These are phyloP conservation scores for Callipepla californica DNA, from an alignment of 2,113 vertebrate genomes.

Conservation along the genomic window DNA sequence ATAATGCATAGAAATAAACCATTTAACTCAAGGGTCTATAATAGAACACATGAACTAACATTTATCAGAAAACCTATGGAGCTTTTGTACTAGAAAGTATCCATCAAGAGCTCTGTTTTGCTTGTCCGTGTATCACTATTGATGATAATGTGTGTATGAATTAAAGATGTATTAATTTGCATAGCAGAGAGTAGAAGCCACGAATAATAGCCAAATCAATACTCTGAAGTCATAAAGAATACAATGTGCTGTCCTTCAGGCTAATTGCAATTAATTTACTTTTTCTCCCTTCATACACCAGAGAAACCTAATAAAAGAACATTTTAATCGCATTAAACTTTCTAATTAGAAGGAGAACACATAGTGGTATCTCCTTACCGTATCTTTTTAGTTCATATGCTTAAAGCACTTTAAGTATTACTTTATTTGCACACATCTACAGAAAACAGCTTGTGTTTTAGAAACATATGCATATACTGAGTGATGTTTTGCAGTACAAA, in stretches of 20 bases:
- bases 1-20: not conserved
- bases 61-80: not conserved
- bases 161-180: conserved; percentile 61
- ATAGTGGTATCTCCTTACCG: not conserved
- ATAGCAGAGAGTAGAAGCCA: conserved; percentile 29
- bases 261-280: conserved; percentile 55
- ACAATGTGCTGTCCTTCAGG: conserved; percentile 20
- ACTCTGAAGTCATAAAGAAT: conserved; percentile 38
- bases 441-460: not conserved
- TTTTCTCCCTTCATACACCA: conserved; percentile 22
- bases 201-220: conserved; percentile 60
- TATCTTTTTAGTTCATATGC: not conserved
- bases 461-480: not conserved
- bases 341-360: conserved; percentile 23
- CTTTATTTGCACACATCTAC: not conserved
- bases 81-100: not conserved
- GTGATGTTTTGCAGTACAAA: not conserved
- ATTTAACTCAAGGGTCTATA: not conserved
- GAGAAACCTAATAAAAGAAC: conserved; percentile 6
- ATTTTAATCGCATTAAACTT: not conserved
- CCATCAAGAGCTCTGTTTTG: conserved; percentile 33
- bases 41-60: not conserved
- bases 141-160: conserved; percentile 50
- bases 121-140: conserved; percentile 51
- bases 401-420: not conserved